phyloP scores from a whole-genome alignment of 1,140 invertebrate genomes.

The Caenorhabditis brenneri region DNA sequence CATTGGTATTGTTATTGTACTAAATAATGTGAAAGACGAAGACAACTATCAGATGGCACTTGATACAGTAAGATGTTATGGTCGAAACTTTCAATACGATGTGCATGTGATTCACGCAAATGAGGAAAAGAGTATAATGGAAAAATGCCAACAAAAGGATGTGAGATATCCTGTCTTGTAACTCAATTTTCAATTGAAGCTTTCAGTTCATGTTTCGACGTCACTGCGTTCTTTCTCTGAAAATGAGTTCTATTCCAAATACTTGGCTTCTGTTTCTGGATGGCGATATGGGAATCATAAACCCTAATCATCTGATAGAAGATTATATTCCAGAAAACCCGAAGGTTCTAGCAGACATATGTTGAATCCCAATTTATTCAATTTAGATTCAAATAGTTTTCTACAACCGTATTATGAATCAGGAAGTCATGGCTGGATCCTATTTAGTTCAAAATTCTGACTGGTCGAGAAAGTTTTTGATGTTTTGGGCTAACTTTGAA shows the following conservation, averaged over 20 bases:
- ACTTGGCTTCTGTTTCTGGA: conserved; percentile 56
- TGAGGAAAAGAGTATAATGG: not conserved
- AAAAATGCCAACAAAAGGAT: conserved; percentile 50
- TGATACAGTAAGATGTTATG: conserved; percentile 51
- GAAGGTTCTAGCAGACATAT: not conserved
- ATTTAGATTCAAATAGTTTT: conserved; percentile 51
- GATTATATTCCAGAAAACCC: conserved; percentile 47
- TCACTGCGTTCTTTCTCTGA: conserved; percentile 49
- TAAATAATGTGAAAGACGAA: conserved; percentile 7
- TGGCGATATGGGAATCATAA: conserved; percentile 59
- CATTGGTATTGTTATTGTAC: conserved; percentile 50
- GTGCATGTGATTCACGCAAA: conserved; percentile 33
- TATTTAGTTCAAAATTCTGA: conserved; percentile 56
- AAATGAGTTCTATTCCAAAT: not conserved
- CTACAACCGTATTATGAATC: conserved; percentile 59
- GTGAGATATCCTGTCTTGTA: conserved; percentile 2
- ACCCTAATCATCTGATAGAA: conserved; percentile 58
- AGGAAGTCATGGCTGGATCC: conserved; percentile 60
- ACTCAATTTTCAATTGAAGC: not conserved
- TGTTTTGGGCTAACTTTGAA: conserved; percentile 57
- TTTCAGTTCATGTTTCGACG: conserved; percentile 60
- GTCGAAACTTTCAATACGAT: conserved; percentile 6
- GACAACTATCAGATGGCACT: conserved; percentile 47
- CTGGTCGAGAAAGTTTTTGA: conserved; percentile 53
- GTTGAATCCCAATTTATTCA: not conserved